Percentiles rank a stretch among this genome's conserved stretches.
phyloP scores from a whole-genome alignment of 2,888 invertebrate genomes.

The Rhyacophila evoluta region DNA sequence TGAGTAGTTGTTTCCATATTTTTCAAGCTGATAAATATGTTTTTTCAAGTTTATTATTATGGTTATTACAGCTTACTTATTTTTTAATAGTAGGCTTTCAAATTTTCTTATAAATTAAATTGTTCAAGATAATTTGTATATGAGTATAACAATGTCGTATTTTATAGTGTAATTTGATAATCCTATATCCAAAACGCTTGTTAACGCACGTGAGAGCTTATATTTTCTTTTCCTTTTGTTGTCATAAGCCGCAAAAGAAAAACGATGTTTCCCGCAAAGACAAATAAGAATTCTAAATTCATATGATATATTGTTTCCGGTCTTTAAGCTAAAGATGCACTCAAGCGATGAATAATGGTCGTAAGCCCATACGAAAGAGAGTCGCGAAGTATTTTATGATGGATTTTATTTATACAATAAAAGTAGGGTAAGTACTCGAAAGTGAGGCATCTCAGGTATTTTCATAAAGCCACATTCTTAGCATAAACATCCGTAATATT shows the following conservation, averaged over 20 bases:
- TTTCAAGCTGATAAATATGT: too few species aligned
- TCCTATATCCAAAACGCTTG: not conserved
- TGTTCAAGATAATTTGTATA: too few species aligned
- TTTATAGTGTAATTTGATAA: not conserved
- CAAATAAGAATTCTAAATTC: slow-evolving; percentile 52
- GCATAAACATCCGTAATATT: too few species aligned
- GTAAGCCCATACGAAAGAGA: not conserved
- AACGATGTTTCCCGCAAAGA: slow-evolving; percentile 40
- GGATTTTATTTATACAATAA: not conserved
- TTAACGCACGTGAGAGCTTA: not conserved
- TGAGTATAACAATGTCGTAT: not conserved
- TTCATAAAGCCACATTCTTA: too few species aligned
- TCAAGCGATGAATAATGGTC: slow-evolving; percentile 47
- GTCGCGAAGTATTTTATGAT: not conserved
- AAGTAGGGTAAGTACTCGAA: not conserved
- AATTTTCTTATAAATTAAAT: too few species aligned
- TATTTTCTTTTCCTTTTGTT: slow-evolving; percentile 4
- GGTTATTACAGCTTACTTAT: too few species aligned
- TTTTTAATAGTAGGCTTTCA: too few species aligned
- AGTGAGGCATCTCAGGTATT: too few species aligned
- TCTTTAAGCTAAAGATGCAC: slow-evolving; percentile 47
- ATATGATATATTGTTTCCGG: slow-evolving; percentile 55
- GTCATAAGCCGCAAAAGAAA: slow-evolving; percentile 32
- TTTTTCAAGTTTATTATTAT: too few species aligned
- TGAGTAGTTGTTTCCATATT: too few species aligned